Evolutionary conservation across 2,797 vertebrate species (phyloP), one percentile per base, ranked within the genome.

Genomic region (Myotis daubentonii): DNA sequence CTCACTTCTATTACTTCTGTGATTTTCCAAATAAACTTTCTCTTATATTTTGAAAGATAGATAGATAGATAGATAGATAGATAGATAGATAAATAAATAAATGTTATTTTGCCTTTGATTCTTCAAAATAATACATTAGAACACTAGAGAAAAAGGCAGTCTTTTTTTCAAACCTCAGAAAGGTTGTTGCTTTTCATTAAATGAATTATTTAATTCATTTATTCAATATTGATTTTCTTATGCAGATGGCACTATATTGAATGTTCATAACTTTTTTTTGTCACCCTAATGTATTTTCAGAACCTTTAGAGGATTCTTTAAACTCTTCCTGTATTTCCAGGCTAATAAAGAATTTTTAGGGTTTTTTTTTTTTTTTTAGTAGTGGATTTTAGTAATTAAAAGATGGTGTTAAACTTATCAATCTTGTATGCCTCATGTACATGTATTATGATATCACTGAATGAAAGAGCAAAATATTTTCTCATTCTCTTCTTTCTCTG

Each of bases 361-460:
- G 10, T 30, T 89, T 30, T 71, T 55, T 92, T 30, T 89, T 30
- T 71, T 55, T 92, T 74, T 25, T 82, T 6, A 36, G 30, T 79
- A 65, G 51, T 62, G n/a, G 22, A 83, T 30, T 91, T 95, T 66
- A 87, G 33, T 76, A 71, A 89, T 81, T 80, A 78, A 89, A 68
- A 87, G 60, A 3, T 83, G 51, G 22, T 89, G 75, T 93, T 90
- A 65, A 84, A 72, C 71, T 71, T 83, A 41, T 13, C 53, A 62
- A 23, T 30, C 30, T 94, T 71, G 93, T 71, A 47, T 74, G 44
- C 53, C 66, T 72, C 30, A 22, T 70, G 6, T 22, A 60, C n/a
- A 19, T 66, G 2, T 57, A 20, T 79, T 92, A 86, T n/a, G 57
- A 8, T 92, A 41, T 92, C 28, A 66, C 33, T 83, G 44, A 75